Evolutionary conservation across 1,140 invertebrate species (phyloP).

Genomic region (Penaeus chinensis): DNA sequence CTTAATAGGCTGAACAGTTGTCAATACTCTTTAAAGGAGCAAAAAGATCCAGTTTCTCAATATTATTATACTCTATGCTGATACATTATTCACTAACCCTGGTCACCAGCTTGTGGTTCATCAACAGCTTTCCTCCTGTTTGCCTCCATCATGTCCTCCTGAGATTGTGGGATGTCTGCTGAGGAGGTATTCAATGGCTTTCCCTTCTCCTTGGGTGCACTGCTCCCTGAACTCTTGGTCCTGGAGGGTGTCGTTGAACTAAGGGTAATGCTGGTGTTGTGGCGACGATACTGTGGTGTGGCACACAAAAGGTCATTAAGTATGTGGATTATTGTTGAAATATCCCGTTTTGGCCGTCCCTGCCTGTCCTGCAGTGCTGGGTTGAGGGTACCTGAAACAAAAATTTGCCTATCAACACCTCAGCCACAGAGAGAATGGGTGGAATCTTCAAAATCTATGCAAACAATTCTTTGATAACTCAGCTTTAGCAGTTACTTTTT

Average conservation of each 20-base stretch:
- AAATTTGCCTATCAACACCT: constrained; percentile 30
- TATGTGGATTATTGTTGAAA: constrained; percentile 95
- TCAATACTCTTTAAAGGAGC: neutral
- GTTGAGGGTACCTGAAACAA: constrained; percentile 86
- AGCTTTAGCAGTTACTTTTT: no score
- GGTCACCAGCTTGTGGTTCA: constrained; percentile 34
- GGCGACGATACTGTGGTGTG: constrained; percentile 74
- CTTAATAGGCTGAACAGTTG: neutral
- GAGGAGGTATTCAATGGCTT: neutral
- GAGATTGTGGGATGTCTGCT: neutral
- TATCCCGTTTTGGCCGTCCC: constrained; percentile 89
- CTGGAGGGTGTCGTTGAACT: constrained; percentile 80
- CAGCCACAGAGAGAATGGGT: no score
- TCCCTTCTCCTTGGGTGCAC: neutral
- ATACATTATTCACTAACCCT: constrained; percentile 34
- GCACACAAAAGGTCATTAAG: constrained; percentile 92
- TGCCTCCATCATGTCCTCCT: constrained; percentile 1
- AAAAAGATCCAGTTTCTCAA: neutral
- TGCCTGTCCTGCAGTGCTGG: constrained; percentile 92
- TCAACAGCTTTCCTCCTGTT: constrained; percentile 17
- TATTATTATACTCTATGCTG: neutral
- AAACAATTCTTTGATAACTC: no score
- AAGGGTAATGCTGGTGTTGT: constrained; percentile 68
- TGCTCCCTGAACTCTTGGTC: neutral
- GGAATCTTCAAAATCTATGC: no score